Conservation (phyloP, 1,140 invertebrate species). For the Macrotrachela quadricornifera region DNA sequence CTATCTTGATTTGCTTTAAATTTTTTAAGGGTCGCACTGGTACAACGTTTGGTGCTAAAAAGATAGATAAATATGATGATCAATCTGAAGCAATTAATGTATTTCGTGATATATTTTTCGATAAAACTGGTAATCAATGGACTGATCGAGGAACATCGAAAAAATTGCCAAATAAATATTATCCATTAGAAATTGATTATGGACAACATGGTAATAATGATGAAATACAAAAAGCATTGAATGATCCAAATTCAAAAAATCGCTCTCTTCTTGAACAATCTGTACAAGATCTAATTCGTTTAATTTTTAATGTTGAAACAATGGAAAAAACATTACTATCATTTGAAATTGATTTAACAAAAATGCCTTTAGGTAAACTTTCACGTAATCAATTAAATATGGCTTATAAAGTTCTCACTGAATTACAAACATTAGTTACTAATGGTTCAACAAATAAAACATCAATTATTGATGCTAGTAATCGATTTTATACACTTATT, state of each 20-base stretch:
- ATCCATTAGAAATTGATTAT: slow-evolving; percentile 74
- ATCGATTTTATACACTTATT: slow-evolving; percentile 76
- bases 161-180: slow-evolving; percentile 59
- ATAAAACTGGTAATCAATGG: slow-evolving; percentile 70
- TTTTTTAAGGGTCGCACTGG: slow-evolving; percentile 62
- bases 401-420: slow-evolving; percentile 57
- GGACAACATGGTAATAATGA: slow-evolving; percentile 23
- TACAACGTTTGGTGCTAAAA: slow-evolving; percentile 59
- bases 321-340: slow-evolving; percentile 82
- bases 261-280: slow-evolving; percentile 46
- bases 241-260: slow-evolving; percentile 20
- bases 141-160: slow-evolving; percentile 42
- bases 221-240: slow-evolving; percentile 14
- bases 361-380: slow-evolving; percentile 89
- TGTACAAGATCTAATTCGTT: slow-evolving; percentile 57
- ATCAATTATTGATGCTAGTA: slow-evolving; percentile 57
- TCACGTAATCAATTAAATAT: slow-evolving; percentile 67
- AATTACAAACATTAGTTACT: slow-evolving; percentile 44
- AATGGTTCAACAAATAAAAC: slow-evolving; percentile 27
- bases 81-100: slow-evolving; percentile 31
- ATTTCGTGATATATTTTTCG: slow-evolving; percentile 46
- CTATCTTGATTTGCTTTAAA: too few species aligned
- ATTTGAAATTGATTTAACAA: slow-evolving; percentile 80
- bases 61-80: slow-evolving; percentile 39
- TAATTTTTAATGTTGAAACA: slow-evolving; percentile 68